Base-by-base conservation (phyloP, 2,113 vertebrate genomes). In the Leiothrix lutea region DNA sequence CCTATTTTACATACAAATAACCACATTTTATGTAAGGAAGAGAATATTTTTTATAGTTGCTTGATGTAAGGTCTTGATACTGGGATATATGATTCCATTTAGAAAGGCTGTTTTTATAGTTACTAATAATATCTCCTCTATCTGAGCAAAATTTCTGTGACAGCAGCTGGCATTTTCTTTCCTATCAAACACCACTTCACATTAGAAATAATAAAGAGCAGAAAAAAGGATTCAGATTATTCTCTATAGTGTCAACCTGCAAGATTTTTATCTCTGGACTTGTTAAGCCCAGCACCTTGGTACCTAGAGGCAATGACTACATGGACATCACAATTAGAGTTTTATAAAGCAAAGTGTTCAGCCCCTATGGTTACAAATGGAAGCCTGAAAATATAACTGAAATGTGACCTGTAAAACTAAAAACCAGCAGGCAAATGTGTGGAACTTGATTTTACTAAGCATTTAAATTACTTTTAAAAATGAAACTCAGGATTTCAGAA, bases 101-200 rank as follows among this genome's bases (percentile, higher is more conserved):
- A 83, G 35, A 77, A 95, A 90, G 50, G 3, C 42, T 88, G 9
- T 65, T 93, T 92, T 88, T 44, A 42, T 75, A 88, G 60, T 86
- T 87, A 65, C 71, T 89, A 87, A 18, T 75, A 92, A 65, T 45
- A 85, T 53, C 47, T 80, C 31, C 44, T 79, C 53, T 58, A 85
- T 86, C 42, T 62, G 65, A 92, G 29, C 24, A 85, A 95, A 88
- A 86, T 84, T 92, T 95, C 85, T 95, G n/a, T 78, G 93, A 86
- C 35, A 95, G 82, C 40, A 92, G 84, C 69, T 70, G 79, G 92
- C 82, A 57, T 72, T 50, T 90, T 88, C 72, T 73, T 93, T 85
- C 84, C 42, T 88, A 75, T 88, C 80, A 89, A 93, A 94, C 0
- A 28, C 23, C 56, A 71, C 73, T 86, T 91, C 60, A 88, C 38